Percentiles rank a stretch among this genome's conserved stretches.
Conservation (phyloP, 2,888 invertebrate genomes). For the Watsonalla cultraria region DNA sequence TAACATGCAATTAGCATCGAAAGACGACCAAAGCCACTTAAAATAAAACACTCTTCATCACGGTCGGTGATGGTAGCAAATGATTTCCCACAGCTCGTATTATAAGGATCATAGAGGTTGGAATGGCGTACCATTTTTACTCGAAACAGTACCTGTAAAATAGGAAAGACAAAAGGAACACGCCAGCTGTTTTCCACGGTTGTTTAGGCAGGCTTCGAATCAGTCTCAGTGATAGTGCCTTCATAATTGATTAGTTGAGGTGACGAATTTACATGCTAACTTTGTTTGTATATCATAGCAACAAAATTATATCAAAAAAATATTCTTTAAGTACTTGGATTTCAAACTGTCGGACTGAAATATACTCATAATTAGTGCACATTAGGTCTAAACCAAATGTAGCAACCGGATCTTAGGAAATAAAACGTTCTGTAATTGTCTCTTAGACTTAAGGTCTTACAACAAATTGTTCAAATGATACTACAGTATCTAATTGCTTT, state of each 20-base stretch:
- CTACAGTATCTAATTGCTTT: no score
- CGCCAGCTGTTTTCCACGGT: conserved; percentile 14
- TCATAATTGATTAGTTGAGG: conserved; percentile 10
- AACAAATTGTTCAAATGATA: no score
- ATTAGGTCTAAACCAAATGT: no score
- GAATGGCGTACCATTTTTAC: not conserved
- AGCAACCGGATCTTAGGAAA: no score
- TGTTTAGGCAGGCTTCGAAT: conserved; percentile 18
- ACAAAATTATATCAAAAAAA: no score
- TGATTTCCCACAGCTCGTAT: not conserved
- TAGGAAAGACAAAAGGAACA: conserved; percentile 1
- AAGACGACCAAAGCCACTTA: conserved; percentile 12
- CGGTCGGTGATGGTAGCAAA: not conserved
- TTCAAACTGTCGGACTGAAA: no score
- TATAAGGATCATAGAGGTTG: not conserved
- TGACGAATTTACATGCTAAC: conserved; percentile 9
- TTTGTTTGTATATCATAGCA: not conserved
- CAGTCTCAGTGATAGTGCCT: conserved; percentile 6
- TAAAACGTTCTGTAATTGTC: no score
- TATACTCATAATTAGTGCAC: no score
- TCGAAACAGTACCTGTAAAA: not conserved
- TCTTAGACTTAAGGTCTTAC: no score
- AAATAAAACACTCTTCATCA: not conserved
- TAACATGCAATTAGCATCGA: conserved; percentile 19
- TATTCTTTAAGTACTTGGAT: no score